Percentiles rank a stretch among this genome's conserved stretches.
Conservation (phyloP, 2,113 vertebrate species). For the Melanerpes aurifrons region DNA sequence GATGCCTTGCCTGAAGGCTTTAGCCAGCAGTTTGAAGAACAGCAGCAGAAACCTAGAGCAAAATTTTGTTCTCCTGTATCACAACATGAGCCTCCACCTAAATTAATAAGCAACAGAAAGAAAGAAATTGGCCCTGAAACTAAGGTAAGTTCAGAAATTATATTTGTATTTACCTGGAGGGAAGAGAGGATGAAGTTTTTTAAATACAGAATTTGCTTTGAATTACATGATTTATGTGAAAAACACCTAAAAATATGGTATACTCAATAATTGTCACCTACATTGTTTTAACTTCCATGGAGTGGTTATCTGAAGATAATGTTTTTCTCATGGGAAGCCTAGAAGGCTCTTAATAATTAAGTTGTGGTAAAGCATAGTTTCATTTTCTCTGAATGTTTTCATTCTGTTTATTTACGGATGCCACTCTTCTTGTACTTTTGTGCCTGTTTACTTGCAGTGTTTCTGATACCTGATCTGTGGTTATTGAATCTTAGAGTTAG, state of each 20-base stretch:
- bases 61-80: slow-evolving; percentile 81
- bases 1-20: slow-evolving; percentile 96
- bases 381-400: not conserved
- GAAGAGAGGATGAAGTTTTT: not conserved
- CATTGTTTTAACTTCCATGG: not conserved
- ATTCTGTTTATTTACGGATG: not conserved
- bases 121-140: slow-evolving; percentile 50
- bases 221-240: not conserved
- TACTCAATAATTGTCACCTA: not conserved
- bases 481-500: not conserved
- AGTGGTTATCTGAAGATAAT: not conserved
- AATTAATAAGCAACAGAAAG: slow-evolving; percentile 51
- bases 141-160: slow-evolving; percentile 75
- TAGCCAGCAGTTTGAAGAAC: slow-evolving; percentile 92
- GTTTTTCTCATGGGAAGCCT: not conserved
- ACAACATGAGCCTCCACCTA: not conserved
- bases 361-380: not conserved
- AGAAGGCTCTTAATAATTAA: accelerated
- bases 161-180: not conserved
- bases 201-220: not conserved
- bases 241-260: not conserved
- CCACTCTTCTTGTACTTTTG: accelerated
- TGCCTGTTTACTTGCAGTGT: not conserved
- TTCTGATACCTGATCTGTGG: not conserved
- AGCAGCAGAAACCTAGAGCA: slow-evolving; percentile 84